These are phyloP conservation scores for Hyperoplus lanceolatus DNA, from an alignment of 2,797 vertebrate genomes.

Conservation along the genomic window DNA sequence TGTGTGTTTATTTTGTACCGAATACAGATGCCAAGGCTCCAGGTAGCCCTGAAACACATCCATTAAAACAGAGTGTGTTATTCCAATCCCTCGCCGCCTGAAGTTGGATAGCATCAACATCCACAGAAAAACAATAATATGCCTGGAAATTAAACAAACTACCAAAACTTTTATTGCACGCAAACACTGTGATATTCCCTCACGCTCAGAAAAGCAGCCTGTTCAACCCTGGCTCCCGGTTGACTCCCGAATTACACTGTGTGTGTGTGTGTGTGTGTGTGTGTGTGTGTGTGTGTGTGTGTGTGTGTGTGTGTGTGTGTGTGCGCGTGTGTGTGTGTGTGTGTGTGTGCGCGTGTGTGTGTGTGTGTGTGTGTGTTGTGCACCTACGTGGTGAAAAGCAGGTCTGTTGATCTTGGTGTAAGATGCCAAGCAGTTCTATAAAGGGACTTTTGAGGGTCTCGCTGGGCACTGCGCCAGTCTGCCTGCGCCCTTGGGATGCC, in stretches of 20 bases:
- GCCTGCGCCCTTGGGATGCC: constrained; percentile 68
- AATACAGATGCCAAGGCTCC: constrained; percentile 19
- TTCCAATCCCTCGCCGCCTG: constrained; percentile 57
- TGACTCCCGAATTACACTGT: constrained; percentile 43
- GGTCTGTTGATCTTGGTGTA: constrained; percentile 75
- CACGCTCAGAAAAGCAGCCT: constrained; percentile 55
- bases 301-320: constrained; percentile 34
- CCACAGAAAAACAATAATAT: constrained; percentile 76
- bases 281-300: constrained; percentile 34
- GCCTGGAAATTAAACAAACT: constrained; percentile 73
- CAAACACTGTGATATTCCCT: constrained; percentile 74
- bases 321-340: constrained; percentile 32
- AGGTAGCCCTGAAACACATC: constrained; percentile 53
- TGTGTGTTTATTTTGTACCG: constrained; percentile 15
- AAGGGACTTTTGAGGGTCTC: constrained; percentile 80
- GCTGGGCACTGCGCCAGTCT: constrained; percentile 63
- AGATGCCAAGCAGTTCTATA: constrained; percentile 79
- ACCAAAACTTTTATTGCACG: constrained; percentile 72
- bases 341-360: neutral
- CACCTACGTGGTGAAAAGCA: constrained; percentile 64
- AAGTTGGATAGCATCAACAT: constrained; percentile 63
- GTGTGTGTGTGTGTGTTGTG: constrained; percentile 39
- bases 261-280: constrained; percentile 15
- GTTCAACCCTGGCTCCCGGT: constrained; percentile 60
- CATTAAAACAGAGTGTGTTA: constrained; percentile 70